Conservation (phyloP, 2,797 vertebrate species). For the Melanotaenia boesemani region DNA sequence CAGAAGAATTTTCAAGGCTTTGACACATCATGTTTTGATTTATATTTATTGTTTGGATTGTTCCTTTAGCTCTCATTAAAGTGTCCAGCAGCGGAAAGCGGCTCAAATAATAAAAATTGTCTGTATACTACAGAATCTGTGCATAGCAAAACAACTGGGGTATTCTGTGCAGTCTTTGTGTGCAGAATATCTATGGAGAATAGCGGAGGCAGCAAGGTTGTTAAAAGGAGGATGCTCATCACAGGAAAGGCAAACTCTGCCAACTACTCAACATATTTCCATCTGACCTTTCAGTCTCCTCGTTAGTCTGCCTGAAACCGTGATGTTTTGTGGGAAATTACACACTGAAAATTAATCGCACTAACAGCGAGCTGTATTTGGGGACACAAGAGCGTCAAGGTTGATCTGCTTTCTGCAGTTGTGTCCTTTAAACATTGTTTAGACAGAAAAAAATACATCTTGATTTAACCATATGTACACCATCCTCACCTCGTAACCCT, state of each 20-base stretch:
- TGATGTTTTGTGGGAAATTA: constrained; percentile 48
- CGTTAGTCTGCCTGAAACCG: constrained; percentile 49
- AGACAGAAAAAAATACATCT: background rate
- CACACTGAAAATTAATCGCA: constrained; percentile 35
- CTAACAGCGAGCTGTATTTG: constrained; percentile 48
- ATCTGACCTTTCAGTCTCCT: constrained; percentile 50
- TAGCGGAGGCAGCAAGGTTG: background rate
- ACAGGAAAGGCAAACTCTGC: constrained; percentile 27
- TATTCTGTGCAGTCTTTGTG: background rate
- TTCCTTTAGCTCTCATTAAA: background rate
- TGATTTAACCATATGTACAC: background rate
- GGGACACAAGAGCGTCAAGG: background rate
- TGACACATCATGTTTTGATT: background rate
- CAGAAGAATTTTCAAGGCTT: background rate
- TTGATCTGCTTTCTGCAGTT: constrained; percentile 14
- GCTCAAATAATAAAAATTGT: background rate
- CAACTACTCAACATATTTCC: constrained; percentile 58
- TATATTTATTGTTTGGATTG: background rate
- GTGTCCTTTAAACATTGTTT: background rate
- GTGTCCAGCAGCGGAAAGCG: too few species aligned
- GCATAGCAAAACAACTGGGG: background rate
- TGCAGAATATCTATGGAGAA: background rate
- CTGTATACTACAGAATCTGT: too few species aligned
- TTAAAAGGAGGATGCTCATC: background rate
- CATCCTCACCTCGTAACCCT: constrained; percentile 92